Evolutionary conservation across 1,140 invertebrate species (phyloP), one percentile per base, ranked within the genome.

Genomic region (Macrotrachela quadricornifera): DNA sequence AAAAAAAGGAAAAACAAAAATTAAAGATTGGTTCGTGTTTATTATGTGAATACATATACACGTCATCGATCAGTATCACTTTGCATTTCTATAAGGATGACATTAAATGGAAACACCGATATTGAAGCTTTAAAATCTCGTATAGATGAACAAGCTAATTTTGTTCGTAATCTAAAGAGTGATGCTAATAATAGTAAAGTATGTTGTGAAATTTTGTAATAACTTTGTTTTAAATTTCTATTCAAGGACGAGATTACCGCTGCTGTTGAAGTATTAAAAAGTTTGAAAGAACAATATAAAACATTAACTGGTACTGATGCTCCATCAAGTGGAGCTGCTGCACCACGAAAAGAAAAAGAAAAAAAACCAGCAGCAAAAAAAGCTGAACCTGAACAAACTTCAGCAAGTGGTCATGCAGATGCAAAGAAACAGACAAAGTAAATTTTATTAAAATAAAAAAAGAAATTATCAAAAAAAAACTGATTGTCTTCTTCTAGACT

Each of bases 201-300:
- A 15, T 44, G 42, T 15, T 44, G 6, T 2, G 2, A 44, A 9
- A 44, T 44, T 44, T 4, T 6, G n/a, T n/a, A n/a, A n/a, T n/a
- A n/a, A 44, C 9, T 44, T 44, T n/a, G 3, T 30, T 44, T 15
- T 18, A 47, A 6, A 3, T 36, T 47, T n/a, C 17, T 47, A 55
- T n/a, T 57, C 54, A 65, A 75, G 63, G 64, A 58, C 56, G 57
- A 57, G 39, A 68, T 82, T 55, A 77, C 80, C 56, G 60, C 61
- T 30, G 77, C 75, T 56, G 77, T 80, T 1, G 76, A 80, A 59
- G 61, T 60, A 40, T 64, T 82, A 36, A 61, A 81, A 13, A 61
- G 59, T 10, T 64, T 85, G n/a, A 85, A 85, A 66, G 69, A 71
- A 0, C 71, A 81, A 47, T 85, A 77, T 63, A 81, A 80, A 71